Conservation (phyloP, 2,888 invertebrate species). For the Drosophila fulvimacula region DNA sequence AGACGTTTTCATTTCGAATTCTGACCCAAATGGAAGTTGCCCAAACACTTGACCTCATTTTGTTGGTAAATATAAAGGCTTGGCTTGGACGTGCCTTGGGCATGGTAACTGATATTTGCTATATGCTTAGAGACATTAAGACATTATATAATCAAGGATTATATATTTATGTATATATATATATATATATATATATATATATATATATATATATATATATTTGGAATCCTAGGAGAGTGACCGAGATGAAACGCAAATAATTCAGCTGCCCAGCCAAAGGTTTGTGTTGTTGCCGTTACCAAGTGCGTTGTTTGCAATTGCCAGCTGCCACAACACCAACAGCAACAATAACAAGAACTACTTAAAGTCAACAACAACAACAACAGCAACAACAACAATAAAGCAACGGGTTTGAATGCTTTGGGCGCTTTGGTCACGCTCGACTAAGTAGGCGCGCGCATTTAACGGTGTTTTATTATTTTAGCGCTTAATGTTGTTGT, state of each 20-base stretch:
- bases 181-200: background rate
- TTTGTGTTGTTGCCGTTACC: slow-evolving; percentile 25
- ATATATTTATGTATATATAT: too few relatives aligned
- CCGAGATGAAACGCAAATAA: background rate
- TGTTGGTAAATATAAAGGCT: background rate
- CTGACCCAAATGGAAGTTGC: background rate
- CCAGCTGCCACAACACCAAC: slow-evolving; percentile 32
- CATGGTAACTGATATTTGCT: too few relatives aligned
- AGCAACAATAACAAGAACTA: slow-evolving; percentile 25
- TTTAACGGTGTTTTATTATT: slow-evolving; percentile 54
- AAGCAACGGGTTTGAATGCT: slow-evolving; percentile 15
- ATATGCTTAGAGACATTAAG: too few relatives aligned
- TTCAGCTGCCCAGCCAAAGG: slow-evolving; percentile 14
- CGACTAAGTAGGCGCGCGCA: slow-evolving; percentile 39
- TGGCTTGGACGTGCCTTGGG: background rate
- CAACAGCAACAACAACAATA: slow-evolving; percentile 10
- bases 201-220: background rate
- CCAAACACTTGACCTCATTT: slow-evolving; percentile 3
- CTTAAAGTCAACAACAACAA: slow-evolving; percentile 15
- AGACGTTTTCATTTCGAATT: background rate
- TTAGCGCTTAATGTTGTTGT: slow-evolving; percentile 23
- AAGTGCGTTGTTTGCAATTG: slow-evolving; percentile 36
- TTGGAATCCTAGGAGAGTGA: background rate
- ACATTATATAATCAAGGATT: too few relatives aligned
- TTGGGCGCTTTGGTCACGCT: slow-evolving; percentile 45